Evolutionary conservation across 30 jellyfish, hydroid and myxozoan species (phyloP).

Genomic region (Mastigias papua): DNA sequence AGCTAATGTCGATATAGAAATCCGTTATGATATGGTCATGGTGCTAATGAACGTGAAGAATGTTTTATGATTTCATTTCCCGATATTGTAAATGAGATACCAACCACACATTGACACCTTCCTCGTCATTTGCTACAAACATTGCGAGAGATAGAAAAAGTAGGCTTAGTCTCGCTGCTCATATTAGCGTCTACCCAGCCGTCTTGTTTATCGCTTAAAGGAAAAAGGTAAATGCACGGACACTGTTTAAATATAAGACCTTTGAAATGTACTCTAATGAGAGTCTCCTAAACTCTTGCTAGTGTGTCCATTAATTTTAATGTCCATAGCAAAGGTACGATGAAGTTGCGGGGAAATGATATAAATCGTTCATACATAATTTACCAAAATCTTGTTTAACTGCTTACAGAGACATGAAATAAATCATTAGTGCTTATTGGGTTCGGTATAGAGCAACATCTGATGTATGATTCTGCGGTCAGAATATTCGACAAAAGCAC

Average conservation of each 20-base stretch:
- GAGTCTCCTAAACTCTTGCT: not conserved
- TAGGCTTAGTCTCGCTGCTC: not conserved
- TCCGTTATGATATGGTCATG: no score
- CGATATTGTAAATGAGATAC: no score
- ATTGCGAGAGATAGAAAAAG: no score
- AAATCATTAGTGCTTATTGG: not conserved
- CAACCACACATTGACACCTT: no score
- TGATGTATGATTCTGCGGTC: not conserved
- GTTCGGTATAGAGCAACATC: not conserved
- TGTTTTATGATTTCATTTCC: no score
- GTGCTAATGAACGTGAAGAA: no score
- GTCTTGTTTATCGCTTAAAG: not conserved
- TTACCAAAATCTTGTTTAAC: not conserved
- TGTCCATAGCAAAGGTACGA: not conserved
- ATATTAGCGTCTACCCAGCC: not conserved
- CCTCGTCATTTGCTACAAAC: no score
- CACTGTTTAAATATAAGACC: not conserved
- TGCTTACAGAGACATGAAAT: not conserved
- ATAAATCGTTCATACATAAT: not conserved
- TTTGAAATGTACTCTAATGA: not conserved
- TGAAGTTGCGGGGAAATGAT: constrained; percentile 3
- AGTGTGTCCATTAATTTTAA: not conserved
- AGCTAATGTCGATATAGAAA: no score
- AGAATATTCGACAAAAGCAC: no score
- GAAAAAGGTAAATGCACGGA: not conserved